Evolutionary conservation across 2,113 vertebrate species (phyloP), one percentile per base, ranked within the genome.

Genomic region (Takifugu bimaculatus): DNA sequence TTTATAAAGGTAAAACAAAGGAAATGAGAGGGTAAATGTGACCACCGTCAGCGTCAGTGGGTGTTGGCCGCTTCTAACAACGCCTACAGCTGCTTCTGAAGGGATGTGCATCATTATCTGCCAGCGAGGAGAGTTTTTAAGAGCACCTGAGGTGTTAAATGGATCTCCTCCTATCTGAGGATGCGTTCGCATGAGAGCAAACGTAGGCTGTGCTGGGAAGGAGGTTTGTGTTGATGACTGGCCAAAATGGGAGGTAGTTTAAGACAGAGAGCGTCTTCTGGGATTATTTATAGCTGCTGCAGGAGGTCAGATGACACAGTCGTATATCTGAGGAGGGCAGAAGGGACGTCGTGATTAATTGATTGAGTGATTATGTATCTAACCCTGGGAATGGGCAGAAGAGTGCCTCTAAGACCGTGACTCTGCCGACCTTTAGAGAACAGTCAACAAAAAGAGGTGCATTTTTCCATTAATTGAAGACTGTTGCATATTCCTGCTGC

Each of bases 311-410:
- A 94, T 89, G 83, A 90, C 91, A 92, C 90, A 92, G 92, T 91
- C 90, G 83, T 94, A 92, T 94, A 93, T 94, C 90, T 94, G 91
- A 85, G 70, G 70, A 76, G 80, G 65, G 73, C 52, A 74, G 79
- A 73, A 42, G 10, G 87, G 81, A 86, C 87, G 84, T 69, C 93
- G 90, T 93, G 92, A 93, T 97, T 95, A 92, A 96, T 95, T 96
- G 90, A 39, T 39, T 4, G 1, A 3, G 35, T 91, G 92, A 93
- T 94, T 94, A 97, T 94, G 90, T 93, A 91, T 93, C 93, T 94
- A 96, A 97, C 93, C 93, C 94, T 95, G 94, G 93, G 93, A 96
- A 95, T 92, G 93, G 93, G 92, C 92, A 92, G 90, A 94, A 93
- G 91, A 92, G 77, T 86, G 92, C 90, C 88, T 93, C 87, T 87